These are phyloP conservation scores for Sphaerodactylus townsendi DNA, from an alignment of 2,113 vertebrate species.

Conservation along the genomic window DNA sequence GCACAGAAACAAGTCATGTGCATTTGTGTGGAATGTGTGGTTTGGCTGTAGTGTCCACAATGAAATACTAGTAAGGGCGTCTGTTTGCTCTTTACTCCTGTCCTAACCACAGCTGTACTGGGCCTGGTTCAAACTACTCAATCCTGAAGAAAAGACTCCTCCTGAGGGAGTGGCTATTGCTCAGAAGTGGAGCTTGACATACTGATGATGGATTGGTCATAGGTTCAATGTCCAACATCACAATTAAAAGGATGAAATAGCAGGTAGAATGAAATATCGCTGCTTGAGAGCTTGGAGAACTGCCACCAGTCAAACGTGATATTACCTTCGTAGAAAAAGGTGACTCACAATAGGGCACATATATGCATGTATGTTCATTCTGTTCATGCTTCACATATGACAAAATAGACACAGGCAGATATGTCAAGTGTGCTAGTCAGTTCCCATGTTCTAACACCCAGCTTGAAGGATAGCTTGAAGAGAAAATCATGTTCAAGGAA, in stretches of 20 bases:
- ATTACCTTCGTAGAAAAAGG: no score
- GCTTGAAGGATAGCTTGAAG: background rate
- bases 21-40: background rate
- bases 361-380: no score
- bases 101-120: background rate
- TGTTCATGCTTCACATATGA: background rate
- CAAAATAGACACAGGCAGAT: background rate
- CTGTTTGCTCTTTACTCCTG: background rate
- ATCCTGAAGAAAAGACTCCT: no score
- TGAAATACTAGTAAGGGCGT: background rate
- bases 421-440: background rate
- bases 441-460: background rate
- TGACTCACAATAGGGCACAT: no score
- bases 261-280: no score
- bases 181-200: no score
- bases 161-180: no score
- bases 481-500: background rate
- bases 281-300: no score
- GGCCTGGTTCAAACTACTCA: background rate
- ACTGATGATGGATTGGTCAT: no score
- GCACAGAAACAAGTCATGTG: background rate
- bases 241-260: no score
- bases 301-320: no score
- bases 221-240: no score
- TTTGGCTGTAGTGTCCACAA: background rate